Evolutionary conservation across 2,888 invertebrate species (phyloP).

Genomic region (Epinotia bilunana): DNA sequence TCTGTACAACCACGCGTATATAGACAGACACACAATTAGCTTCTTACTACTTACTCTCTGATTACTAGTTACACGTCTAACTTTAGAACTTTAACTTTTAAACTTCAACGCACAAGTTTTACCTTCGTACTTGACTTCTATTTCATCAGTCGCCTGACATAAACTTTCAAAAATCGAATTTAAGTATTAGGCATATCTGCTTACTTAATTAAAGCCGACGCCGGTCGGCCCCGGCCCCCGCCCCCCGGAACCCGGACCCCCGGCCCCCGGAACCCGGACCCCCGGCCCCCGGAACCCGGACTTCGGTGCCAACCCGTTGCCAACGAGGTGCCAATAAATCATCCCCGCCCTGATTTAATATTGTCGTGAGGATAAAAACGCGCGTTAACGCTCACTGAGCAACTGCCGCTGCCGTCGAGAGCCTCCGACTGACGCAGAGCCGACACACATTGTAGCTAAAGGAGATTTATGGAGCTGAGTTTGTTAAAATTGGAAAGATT

Average conservation of each 20-base stretch:
- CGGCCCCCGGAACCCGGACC: background rate
- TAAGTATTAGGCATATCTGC: background rate
- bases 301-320: conserved; percentile 5
- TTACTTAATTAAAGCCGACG: conserved; percentile 19
- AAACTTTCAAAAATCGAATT: background rate
- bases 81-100: too few relatives aligned
- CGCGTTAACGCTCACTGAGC: conserved; percentile 61
- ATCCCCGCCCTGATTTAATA: conserved; percentile 78
- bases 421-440: conserved; percentile 49
- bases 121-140: background rate
- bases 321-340: conserved; percentile 75
- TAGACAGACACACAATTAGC: too few relatives aligned
- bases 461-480: background rate
- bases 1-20: too few relatives aligned
- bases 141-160: background rate
- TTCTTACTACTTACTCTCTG: too few relatives aligned
- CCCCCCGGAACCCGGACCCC: background rate
- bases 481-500: too few relatives aligned
- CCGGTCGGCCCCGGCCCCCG: background rate
- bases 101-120: background rate
- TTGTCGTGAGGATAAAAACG: conserved; percentile 79
- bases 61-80: too few relatives aligned
- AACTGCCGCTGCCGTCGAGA: conserved; percentile 51
- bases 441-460: conserved; percentile 35
- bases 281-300: too few relatives aligned